Percentiles rank a stretch among this genome's conserved stretches.
These are phyloP conservation scores for Zaprionus africanus DNA, from an alignment of 1,140 invertebrate species.

Conservation along the genomic window DNA sequence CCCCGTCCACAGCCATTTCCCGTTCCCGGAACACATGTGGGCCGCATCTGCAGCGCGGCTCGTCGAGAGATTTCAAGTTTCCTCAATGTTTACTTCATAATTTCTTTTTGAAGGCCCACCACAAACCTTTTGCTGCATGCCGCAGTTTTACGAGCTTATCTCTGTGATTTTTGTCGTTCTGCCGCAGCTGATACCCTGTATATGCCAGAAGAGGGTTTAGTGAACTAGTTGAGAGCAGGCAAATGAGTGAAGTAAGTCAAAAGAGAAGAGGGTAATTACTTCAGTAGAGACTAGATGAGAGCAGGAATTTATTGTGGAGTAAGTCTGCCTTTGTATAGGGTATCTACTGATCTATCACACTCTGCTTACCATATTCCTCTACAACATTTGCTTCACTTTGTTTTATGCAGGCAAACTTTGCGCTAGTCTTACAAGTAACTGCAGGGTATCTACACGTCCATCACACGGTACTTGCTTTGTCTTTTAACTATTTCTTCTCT, in stretches of 20 bases:
- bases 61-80: conserved; percentile 51
- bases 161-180: conserved; percentile 13
- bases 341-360: not conserved
- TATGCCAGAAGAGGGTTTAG: too few species aligned
- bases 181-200: conserved; percentile 28
- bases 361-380: not conserved
- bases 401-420: too few species aligned
- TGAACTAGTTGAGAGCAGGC: too few species aligned
- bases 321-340: not conserved
- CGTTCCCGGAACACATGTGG: conserved; percentile 66
- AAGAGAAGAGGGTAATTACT: too few species aligned
- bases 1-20: conserved; percentile 10
- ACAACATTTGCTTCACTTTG: too few species aligned
- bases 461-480: not conserved
- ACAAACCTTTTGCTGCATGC: conserved; percentile 62
- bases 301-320: too few species aligned
- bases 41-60: conserved; percentile 53
- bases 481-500: not conserved
- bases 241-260: too few species aligned
- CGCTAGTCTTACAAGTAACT: too few species aligned
- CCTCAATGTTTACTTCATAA: conserved; percentile 67
- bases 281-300: too few species aligned
- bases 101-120: conserved; percentile 56
- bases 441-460: not conserved
- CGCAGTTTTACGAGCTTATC: conserved; percentile 74